phyloP scores from a whole-genome alignment of 1,140 invertebrate genomes.

The Drosophila cardini region DNA sequence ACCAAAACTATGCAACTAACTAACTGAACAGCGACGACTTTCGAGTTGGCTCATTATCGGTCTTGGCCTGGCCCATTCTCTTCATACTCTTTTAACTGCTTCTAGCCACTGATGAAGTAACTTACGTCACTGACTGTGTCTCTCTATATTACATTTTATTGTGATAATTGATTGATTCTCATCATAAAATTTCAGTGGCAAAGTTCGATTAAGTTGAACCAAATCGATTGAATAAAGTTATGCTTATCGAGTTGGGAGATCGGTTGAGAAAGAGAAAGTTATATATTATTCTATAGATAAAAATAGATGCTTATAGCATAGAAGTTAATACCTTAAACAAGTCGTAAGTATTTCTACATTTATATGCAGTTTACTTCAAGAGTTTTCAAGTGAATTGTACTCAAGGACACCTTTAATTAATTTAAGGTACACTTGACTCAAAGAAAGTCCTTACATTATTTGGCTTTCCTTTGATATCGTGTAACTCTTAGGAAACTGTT shows the following conservation, averaged over 20 bases:
- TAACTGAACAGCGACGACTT: slow-evolving; percentile 52
- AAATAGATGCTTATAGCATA: too few species aligned
- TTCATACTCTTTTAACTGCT: not conserved
- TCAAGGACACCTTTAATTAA: too few species aligned
- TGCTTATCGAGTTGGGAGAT: not conserved
- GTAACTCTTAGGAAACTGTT: too few species aligned
- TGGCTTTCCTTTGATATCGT: not conserved
- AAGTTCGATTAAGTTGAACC: slow-evolving; percentile 7
- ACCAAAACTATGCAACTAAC: slow-evolving; percentile 65
- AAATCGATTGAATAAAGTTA: not conserved
- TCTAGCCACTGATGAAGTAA: not conserved
- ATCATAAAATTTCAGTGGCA: slow-evolving; percentile 16
- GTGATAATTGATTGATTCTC: slow-evolving; percentile 58
- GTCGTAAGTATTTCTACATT: too few species aligned
- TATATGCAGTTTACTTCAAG: too few species aligned
- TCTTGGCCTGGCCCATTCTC: slow-evolving; percentile 7
- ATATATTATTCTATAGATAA: too few species aligned
- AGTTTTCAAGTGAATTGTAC: too few species aligned
- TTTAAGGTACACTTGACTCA: too few species aligned
- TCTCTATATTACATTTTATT: slow-evolving; percentile 3
- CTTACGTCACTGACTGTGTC: not conserved
- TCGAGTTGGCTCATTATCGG: slow-evolving; percentile 61
- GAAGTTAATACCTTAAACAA: too few species aligned
- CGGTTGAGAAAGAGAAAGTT: too few species aligned
- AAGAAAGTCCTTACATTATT: not conserved